These are phyloP conservation scores for Adoxophyes honmai DNA, from an alignment of 1,140 invertebrate species.

Conservation along the genomic window DNA sequence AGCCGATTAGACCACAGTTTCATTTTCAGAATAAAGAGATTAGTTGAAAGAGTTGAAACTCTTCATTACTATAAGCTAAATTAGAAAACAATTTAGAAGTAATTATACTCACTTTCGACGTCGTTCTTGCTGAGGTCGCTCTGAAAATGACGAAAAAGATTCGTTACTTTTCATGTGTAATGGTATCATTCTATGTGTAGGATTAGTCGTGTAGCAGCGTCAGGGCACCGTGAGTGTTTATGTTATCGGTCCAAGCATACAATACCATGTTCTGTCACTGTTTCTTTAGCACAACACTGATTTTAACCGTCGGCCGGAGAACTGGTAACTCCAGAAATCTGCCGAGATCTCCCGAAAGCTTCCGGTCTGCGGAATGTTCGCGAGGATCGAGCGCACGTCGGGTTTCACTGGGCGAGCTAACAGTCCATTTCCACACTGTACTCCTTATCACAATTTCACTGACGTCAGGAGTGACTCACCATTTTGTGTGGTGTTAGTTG, in stretches of 20 bases:
- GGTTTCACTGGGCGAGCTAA: slow-evolving; percentile 50
- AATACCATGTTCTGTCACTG: slow-evolving; percentile 52
- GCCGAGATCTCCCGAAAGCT: slow-evolving; percentile 27
- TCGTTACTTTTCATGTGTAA: slow-evolving; percentile 56
- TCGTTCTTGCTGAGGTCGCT: slow-evolving; percentile 85
- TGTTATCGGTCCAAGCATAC: slow-evolving; percentile 31
- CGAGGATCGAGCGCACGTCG: slow-evolving; percentile 34
- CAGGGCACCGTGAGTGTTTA: slow-evolving; percentile 33
- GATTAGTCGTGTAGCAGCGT: slow-evolving; percentile 37
- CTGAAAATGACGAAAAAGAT: slow-evolving; percentile 78
- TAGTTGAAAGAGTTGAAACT: too few species aligned
- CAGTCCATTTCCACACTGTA: slow-evolving; percentile 60
- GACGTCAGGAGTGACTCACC: slow-evolving; percentile 78
- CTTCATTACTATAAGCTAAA: too few species aligned
- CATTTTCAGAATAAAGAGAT: too few species aligned
- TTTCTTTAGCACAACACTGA: slow-evolving; percentile 57
- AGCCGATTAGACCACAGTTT: too few species aligned
- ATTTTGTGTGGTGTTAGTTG: slow-evolving; percentile 79
- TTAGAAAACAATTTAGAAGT: too few species aligned
- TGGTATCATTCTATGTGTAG: slow-evolving; percentile 44
- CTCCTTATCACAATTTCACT: slow-evolving; percentile 68
- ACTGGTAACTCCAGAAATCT: slow-evolving; percentile 26
- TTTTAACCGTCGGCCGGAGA: slow-evolving; percentile 19
- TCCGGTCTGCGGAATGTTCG: slow-evolving; percentile 67
- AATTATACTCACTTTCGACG: slow-evolving; percentile 83